A percentile compares a stretch with the other conserved stretches of the same genome.
These are phyloP conservation scores for Sebastes matsubarae DNA, from an alignment of 2,797 vertebrate genomes.

Conservation along the genomic window DNA sequence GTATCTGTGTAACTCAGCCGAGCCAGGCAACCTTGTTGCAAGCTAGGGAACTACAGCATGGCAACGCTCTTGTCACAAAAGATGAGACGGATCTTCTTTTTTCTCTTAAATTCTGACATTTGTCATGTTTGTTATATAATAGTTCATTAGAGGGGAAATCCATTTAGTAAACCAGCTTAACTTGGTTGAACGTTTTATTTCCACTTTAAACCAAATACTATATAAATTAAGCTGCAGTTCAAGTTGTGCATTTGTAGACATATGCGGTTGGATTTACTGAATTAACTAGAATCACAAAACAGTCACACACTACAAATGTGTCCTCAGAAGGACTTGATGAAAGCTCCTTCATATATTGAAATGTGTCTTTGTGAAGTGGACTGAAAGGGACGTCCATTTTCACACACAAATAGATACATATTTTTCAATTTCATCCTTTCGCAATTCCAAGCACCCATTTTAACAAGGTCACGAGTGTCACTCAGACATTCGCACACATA, in stretches of 20 bases:
- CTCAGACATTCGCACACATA: neutral
- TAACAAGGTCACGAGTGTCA: neutral
- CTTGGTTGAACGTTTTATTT: too few species aligned
- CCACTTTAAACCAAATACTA: neutral
- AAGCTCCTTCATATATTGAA: neutral
- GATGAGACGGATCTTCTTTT: too few species aligned
- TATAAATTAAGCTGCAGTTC: neutral
- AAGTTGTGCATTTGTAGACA: neutral
- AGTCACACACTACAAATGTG: neutral
- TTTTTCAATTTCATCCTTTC: conserved; percentile 5
- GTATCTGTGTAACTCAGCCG: too few species aligned
- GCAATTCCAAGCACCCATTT: neutral
- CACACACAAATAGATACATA: conserved; percentile 1
- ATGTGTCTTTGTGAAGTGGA: conserved; percentile 1
- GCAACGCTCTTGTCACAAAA: too few species aligned
- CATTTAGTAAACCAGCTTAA: too few species aligned
- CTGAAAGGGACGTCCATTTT: neutral
- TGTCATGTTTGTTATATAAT: too few species aligned
- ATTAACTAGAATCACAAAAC: neutral
- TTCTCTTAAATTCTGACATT: too few species aligned
- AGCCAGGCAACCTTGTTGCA: too few species aligned
- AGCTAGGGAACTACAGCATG: too few species aligned
- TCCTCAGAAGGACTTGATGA: neutral
- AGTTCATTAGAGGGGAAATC: too few species aligned
- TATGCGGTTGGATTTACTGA: neutral